These are phyloP conservation scores for Drosophila helvetica DNA, from an alignment of 2,888 invertebrate genomes.

Conservation along the genomic window DNA sequence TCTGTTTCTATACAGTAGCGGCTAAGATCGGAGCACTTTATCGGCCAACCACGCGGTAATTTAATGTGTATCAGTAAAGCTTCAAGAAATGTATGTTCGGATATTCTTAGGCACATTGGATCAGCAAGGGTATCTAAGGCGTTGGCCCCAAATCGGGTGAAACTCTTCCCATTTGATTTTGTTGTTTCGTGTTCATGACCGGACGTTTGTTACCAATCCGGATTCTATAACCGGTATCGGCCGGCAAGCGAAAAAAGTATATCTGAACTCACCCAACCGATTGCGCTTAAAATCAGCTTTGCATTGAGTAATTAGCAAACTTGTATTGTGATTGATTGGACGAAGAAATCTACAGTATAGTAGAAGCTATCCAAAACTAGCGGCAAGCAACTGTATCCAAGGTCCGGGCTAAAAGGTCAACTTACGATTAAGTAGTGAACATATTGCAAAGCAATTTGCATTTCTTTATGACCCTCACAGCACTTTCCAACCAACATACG, in stretches of 20 bases:
- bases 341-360: background rate
- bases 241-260: constrained; percentile 6
- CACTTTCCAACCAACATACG: constrained; percentile 14
- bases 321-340: constrained; percentile 9
- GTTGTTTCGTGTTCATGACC: constrained; percentile 25
- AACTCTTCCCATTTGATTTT: background rate
- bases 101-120: no score
- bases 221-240: constrained; percentile 45
- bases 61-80: no score
- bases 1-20: no score
- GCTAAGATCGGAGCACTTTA: no score
- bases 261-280: constrained; percentile 15
- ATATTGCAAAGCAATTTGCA: constrained; percentile 43
- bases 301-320: constrained; percentile 15
- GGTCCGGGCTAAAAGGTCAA: constrained; percentile 1
- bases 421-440: constrained; percentile 24
- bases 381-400: background rate
- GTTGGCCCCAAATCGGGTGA: background rate
- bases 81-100: no score
- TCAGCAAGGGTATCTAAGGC: background rate
- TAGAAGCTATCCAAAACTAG: background rate
- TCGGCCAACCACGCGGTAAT: no score
- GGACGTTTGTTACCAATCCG: constrained; percentile 60
- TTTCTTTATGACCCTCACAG: constrained; percentile 42
- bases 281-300: constrained; percentile 17